Evolutionary conservation across 2,888 invertebrate species (phyloP).

Genomic region (Cheiracanthium punctorium): DNA sequence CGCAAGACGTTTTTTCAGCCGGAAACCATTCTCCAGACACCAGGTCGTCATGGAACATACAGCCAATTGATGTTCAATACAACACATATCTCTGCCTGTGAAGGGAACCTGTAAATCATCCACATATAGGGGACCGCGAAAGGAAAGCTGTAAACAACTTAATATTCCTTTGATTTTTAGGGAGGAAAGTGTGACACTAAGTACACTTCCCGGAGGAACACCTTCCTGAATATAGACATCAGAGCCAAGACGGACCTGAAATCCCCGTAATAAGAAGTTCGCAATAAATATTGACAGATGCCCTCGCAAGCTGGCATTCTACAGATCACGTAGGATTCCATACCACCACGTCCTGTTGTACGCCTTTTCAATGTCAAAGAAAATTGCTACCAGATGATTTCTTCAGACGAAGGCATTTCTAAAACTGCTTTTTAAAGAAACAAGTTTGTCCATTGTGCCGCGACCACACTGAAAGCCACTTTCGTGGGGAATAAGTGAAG

Average conservation of each 20-base stretch:
- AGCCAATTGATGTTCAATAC: not conserved
- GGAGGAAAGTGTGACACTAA: slow-evolving; percentile 16
- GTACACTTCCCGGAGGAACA: slow-evolving; percentile 18
- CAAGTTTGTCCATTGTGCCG: not conserved
- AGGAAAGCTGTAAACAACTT: not conserved
- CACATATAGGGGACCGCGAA: not conserved
- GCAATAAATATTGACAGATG: not conserved
- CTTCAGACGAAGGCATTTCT: not conserved
- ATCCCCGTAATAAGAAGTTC: too few species aligned
- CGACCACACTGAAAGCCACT: not conserved
- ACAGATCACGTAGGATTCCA: not conserved
- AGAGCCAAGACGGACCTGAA: not conserved
- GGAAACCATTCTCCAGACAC: too few species aligned
- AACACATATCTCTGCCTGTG: not conserved
- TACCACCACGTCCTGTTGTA: not conserved
- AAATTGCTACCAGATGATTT: not conserved
- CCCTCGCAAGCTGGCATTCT: not conserved
- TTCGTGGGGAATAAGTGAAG: not conserved
- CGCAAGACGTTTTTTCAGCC: slow-evolving; percentile 57
- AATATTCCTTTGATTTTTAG: slow-evolving; percentile 3
- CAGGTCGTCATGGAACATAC: not conserved
- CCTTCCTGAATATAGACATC: slow-evolving; percentile 77
- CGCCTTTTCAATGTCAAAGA: too few species aligned
- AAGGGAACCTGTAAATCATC: slow-evolving; percentile 14
- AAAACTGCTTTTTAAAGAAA: not conserved